These are phyloP conservation scores for Takifugu rubripes DNA, from an alignment of 2,797 vertebrate species.

Conservation along the genomic window DNA sequence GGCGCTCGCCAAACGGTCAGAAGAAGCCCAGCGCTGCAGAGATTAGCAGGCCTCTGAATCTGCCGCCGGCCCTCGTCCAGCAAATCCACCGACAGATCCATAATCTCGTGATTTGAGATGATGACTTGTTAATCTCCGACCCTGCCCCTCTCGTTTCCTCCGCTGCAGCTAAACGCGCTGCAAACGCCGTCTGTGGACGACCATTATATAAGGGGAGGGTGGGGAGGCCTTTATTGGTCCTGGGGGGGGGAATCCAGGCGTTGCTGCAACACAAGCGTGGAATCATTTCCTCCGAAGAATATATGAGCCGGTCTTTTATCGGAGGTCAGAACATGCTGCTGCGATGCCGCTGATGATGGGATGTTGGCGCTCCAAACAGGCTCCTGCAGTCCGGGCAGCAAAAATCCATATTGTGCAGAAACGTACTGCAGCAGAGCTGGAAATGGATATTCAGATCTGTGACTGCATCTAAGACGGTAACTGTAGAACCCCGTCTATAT, in stretches of 20 bases:
- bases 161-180: conserved; percentile 18
- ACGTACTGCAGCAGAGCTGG: conserved; percentile 1
- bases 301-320: background rate
- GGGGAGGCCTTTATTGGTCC: background rate
- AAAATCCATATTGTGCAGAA: background rate
- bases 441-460: conserved; percentile 2
- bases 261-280: background rate
- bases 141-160: conserved; percentile 37
- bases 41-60: conserved; percentile 61
- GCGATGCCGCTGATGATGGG: background rate
- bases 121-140: conserved; percentile 34
- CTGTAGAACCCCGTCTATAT: conserved; percentile 37
- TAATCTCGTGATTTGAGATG: conserved; percentile 61
- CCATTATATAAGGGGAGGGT: conserved; percentile 1
- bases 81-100: conserved; percentile 55
- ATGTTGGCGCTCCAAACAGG: too few species aligned
- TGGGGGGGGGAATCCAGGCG: background rate
- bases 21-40: conserved; percentile 31
- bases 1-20: conserved; percentile 47
- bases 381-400: background rate
- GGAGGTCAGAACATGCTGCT: background rate
- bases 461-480: conserved; percentile 20
- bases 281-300: background rate
- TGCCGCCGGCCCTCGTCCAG: conserved; percentile 44
- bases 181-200: conserved; percentile 17